Conservation (phyloP, 2,888 invertebrate species). For the Apodemia duryi region DNA sequence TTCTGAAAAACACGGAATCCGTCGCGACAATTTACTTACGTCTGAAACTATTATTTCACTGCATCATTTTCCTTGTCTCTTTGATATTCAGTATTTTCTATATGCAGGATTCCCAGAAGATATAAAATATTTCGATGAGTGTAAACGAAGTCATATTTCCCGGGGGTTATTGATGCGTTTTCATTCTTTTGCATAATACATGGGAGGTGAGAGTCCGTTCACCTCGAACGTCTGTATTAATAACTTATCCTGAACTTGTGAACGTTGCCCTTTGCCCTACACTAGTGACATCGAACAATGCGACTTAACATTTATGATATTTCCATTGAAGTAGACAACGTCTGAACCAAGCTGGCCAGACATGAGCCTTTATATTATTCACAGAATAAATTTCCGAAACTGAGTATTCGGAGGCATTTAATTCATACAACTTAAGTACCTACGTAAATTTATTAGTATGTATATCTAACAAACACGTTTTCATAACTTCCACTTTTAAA, state of each 20-base stretch:
- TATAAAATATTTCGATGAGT: conserved; percentile 26
- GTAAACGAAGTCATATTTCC: conserved; percentile 36
- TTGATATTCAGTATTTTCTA: conserved; percentile 2
- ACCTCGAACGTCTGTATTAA: conserved; percentile 3
- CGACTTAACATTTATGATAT: conserved; percentile 19
- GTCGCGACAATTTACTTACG: background rate
- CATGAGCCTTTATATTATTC: background rate
- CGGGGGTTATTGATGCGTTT: conserved; percentile 56
- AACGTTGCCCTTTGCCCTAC: conserved; percentile 50
- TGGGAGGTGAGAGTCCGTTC: conserved; percentile 19
- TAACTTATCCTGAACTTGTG: conserved; percentile 23
- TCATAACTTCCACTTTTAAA: too few relatives aligned
- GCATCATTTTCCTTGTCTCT: background rate
- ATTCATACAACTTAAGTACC: background rate
- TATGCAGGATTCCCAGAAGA: conserved; percentile 9
- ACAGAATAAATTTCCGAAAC: conserved; percentile 3
- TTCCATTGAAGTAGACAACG: conserved; percentile 8
- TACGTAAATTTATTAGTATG: too few relatives aligned
- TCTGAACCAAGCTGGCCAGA: conserved; percentile 11
- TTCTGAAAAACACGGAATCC: background rate
- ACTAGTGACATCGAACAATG: conserved; percentile 32
- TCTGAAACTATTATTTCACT: background rate
- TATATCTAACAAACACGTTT: too few relatives aligned
- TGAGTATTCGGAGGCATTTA: background rate
- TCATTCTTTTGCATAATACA: conserved; percentile 52